Evolutionary conservation across 2,797 vertebrate species (phyloP), one percentile per base, ranked within the genome.

Genomic region (Alfaro cultratus): DNA sequence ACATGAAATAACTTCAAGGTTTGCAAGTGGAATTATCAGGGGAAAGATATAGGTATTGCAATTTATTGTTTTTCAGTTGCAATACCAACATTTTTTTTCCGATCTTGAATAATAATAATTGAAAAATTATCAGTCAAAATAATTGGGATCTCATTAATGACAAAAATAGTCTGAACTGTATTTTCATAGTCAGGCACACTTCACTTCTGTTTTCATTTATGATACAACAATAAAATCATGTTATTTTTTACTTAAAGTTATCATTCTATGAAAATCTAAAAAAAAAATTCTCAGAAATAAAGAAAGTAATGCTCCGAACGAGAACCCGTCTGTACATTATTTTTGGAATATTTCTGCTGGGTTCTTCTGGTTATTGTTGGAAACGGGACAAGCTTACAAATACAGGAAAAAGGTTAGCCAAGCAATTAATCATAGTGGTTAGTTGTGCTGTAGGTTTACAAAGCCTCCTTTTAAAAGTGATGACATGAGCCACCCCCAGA

Each of bases 301-400:
- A 29, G 36, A 7, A 34, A 29, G 39, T 12, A 39, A 5, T 41
- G 5, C 21, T 26, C 34, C 1, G 26, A 62, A 60, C 2, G 3
- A 57, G 74, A 18, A 41, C 21, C 39, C 34, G 1, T 43, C 15
- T n/a, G 3, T n/a, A 26, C 26, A 31, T 41, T n/a, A n/a, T 13
- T 43, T 21, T 26, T 75, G 15, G 2, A 57, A 43, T 60, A 75
- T 36, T 26, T 70, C 21, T 70, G 34, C 47, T 23, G 2, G 49
- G 11, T 68, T 78, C 45, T 70, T 80, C 51, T 80, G 53, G 76
- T 70, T 47, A 29, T 55, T n/a, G 67, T 73, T 89, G 60, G 68
- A 80, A 82, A 78, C 8, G 10, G 39, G 57, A 85, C 78, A 74
- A 47, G 43, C 82, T 75, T 74, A 74, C 77, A 82, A 81, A 86